Conservation (phyloP, 2,888 invertebrate species). For the Salpingus planirostris region DNA sequence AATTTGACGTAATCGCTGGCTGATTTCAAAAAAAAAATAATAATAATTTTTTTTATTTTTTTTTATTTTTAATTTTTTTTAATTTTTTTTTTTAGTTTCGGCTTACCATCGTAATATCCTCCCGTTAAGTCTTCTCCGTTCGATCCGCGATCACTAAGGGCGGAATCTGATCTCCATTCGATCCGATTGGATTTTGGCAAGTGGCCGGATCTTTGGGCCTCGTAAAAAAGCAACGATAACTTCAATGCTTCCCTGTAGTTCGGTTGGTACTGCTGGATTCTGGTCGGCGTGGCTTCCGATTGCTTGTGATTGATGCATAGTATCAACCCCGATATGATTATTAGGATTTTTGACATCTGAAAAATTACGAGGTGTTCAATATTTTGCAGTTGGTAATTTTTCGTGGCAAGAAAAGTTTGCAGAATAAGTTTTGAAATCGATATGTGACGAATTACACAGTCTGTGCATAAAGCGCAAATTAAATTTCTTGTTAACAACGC, state of each 20-base stretch:
- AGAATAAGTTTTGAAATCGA: no score
- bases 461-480: no score
- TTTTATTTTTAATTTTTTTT: no score
- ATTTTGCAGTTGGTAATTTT: no score
- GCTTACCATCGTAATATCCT: constrained; percentile 50
- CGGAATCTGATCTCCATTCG: constrained; percentile 48
- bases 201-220: constrained; percentile 46
- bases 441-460: no score
- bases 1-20: constrained; percentile 51
- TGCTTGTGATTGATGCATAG: not conserved
- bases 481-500: no score
- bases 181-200: constrained; percentile 45
- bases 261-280: not conserved
- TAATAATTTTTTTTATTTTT: no score
- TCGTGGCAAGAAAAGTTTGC: no score
- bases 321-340: not conserved
- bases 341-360: not conserved
- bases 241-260: constrained; percentile 44
- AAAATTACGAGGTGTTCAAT: no score
- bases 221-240: constrained; percentile 47
- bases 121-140: constrained; percentile 48
- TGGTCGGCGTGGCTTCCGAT: not conserved
- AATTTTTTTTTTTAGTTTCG: not conserved
- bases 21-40: no score
- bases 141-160: constrained; percentile 42